Evolutionary conservation across 2,797 vertebrate genomes (phyloP).

Genomic region (Mionectes olivaceus): DNA sequence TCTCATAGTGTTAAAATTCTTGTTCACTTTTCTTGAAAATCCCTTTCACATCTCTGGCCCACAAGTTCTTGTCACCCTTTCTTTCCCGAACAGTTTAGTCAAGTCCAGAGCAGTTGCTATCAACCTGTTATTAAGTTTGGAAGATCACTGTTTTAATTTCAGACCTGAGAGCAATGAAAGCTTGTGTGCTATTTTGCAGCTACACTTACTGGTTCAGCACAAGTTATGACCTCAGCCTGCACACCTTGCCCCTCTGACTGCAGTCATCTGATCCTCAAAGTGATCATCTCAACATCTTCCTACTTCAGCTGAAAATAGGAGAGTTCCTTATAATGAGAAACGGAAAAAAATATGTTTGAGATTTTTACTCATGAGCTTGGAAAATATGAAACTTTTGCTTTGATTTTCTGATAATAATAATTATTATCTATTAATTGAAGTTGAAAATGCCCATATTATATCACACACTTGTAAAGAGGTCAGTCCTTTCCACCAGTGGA

Average conservation of each 20-base stretch:
- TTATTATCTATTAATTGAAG: not conserved
- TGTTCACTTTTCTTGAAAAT: not conserved
- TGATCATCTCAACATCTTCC: not conserved
- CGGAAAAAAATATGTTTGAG: not conserved
- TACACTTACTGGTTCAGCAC: not conserved
- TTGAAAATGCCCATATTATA: not conserved
- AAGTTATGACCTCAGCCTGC: not conserved
- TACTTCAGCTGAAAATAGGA: not conserved
- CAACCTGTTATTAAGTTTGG: not conserved
- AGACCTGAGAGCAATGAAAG: not conserved
- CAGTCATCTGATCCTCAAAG: not conserved
- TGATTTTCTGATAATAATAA: not conserved
- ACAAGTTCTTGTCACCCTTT: not conserved
- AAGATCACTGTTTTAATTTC: not conserved
- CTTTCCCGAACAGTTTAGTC: not conserved
- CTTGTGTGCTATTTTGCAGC: not conserved
- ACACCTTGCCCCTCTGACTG: not conserved
- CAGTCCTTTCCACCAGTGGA: not conserved
- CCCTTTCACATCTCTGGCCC: not conserved
- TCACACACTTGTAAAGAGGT: not conserved
- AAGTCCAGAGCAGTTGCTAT: not conserved
- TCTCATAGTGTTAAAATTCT: not conserved
- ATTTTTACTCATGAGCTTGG: not conserved
- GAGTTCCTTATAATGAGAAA: not conserved
- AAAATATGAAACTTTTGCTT: not conserved